A percentile compares a stretch with the other conserved stretches of the same genome.
Conservation (phyloP, 2,113 vertebrate species). For the Onychostruthus taczanowskii region DNA sequence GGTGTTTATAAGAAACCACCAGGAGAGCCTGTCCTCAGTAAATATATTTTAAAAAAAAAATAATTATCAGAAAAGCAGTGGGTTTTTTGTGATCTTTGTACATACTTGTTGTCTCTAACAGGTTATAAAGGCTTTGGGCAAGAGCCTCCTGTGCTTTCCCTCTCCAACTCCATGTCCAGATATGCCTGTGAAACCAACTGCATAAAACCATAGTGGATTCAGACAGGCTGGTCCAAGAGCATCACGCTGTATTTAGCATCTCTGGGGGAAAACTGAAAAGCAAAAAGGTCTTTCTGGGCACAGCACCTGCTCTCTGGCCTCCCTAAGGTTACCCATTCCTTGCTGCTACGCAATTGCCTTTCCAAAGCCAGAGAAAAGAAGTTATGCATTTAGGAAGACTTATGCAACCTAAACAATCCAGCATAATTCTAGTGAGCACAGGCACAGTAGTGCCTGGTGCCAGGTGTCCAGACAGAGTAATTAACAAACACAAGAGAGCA, state of each 20-base stretch:
- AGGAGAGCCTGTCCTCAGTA: neutral
- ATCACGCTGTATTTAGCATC: rapidly evolving
- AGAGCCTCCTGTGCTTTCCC: neutral
- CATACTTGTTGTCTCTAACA: neutral
- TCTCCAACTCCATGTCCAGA: neutral
- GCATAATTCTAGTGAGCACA: neutral
- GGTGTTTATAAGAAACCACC: neutral
- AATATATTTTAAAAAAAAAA: rapidly evolving
- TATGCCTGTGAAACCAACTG: neutral
- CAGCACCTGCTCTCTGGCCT: neutral
- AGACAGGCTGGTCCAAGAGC: neutral
- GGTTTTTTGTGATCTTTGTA: neutral
- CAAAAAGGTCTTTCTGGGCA: neutral
- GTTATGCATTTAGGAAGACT: neutral
- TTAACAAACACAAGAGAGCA: neutral
- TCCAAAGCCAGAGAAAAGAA: neutral
- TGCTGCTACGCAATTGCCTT: neutral
- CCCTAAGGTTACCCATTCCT: neutral
- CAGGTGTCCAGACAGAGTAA: neutral
- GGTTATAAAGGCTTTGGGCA: neutral
- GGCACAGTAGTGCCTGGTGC: neutral
- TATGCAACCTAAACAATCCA: neutral
- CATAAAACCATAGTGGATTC: neutral
- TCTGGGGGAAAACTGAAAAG: neutral
- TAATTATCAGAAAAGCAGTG: neutral